Evolutionary conservation across 2,113 vertebrate genomes (phyloP).

Genomic region (Spea bombifrons): DNA sequence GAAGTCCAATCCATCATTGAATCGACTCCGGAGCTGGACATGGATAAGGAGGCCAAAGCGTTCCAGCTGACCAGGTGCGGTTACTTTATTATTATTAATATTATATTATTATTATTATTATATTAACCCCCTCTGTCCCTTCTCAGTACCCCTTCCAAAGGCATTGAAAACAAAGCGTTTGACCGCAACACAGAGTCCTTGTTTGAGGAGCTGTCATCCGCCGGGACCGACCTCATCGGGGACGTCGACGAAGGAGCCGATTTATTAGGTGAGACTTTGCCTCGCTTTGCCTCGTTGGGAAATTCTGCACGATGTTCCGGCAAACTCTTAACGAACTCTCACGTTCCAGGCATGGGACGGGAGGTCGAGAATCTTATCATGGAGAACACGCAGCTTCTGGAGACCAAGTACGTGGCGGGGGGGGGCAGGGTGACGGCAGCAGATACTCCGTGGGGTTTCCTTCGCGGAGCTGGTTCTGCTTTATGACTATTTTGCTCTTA

Average conservation of each 20-base stretch:
- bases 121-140: slow-evolving; percentile 37
- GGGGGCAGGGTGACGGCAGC: neutral
- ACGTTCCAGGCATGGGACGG: slow-evolving; percentile 89
- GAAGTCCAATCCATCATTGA: slow-evolving; percentile 97
- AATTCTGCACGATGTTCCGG: too few species aligned
- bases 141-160: slow-evolving; percentile 88
- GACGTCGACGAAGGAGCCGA: slow-evolving; percentile 97
- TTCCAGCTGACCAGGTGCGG: slow-evolving; percentile 85
- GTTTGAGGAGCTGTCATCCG: slow-evolving; percentile 95
- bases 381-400: slow-evolving; percentile 92
- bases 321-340: neutral
- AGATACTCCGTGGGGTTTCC: too few species aligned
- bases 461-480: too few species aligned
- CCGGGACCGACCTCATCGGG: slow-evolving; percentile 89
- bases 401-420: slow-evolving; percentile 85
- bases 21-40: slow-evolving; percentile 94
- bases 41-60: slow-evolving; percentile 85
- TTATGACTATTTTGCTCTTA: neutral
- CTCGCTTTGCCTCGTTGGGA: too few species aligned
- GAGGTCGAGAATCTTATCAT: slow-evolving; percentile 98
- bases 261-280: slow-evolving; percentile 80
- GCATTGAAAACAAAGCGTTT: slow-evolving; percentile 88
- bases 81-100: neutral
- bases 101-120: too few species aligned
- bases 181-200: slow-evolving; percentile 96